phyloP scores from a whole-genome alignment of 2,888 invertebrate genomes.

The Pristionchus exspectatus region DNA sequence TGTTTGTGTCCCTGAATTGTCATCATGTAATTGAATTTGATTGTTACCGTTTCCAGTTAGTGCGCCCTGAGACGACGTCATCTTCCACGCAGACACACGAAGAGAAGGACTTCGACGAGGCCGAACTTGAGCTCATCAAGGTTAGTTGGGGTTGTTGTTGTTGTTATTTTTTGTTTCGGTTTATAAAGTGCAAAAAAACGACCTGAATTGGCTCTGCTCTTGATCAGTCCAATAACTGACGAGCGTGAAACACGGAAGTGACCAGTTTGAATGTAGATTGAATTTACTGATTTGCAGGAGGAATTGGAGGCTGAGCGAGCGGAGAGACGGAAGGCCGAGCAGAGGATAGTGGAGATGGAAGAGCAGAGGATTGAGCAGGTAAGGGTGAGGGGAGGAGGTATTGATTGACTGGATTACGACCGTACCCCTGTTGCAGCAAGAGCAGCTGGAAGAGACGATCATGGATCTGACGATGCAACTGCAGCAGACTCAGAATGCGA shows the following conservation, averaged over 20 bases:
- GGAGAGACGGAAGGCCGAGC: background rate
- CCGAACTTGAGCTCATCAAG: constrained; percentile 3
- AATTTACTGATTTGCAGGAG: background rate
- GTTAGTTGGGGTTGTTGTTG: background rate
- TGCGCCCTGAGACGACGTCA: constrained; percentile 5
- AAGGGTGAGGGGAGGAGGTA: background rate
- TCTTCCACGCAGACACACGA: constrained; percentile 28
- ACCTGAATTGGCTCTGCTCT: background rate
- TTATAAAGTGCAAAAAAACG: background rate
- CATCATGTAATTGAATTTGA: background rate
- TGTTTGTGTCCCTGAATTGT: background rate
- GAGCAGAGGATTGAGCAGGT: background rate
- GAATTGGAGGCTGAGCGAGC: constrained; percentile 27
- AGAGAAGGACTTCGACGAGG: constrained; percentile 35
- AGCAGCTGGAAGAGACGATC: constrained; percentile 51
- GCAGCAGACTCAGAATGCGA: background rate
- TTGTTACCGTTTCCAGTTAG: background rate
- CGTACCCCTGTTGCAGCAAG: background rate
- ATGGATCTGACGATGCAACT: constrained; percentile 39
- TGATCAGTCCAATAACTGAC: background rate
- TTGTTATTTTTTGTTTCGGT: background rate
- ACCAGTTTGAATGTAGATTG: background rate
- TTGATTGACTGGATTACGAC: background rate
- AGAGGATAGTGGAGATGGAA: background rate
- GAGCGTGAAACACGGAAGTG: background rate